These are phyloP conservation scores for Schizothorax lantsangensis DNA, from an alignment of 2,797 vertebrate genomes.

Conservation along the genomic window DNA sequence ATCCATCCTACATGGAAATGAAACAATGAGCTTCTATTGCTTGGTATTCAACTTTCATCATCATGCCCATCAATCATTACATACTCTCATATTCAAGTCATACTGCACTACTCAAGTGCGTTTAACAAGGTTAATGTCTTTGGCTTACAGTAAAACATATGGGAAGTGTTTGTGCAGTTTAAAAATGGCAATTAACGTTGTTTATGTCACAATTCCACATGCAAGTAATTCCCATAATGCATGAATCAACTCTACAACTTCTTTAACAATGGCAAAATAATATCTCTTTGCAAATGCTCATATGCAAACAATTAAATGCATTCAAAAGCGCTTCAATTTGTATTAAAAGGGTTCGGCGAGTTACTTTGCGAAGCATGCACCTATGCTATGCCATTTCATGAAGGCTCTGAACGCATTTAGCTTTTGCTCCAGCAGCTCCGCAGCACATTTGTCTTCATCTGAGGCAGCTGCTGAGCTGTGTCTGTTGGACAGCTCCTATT, in stretches of 20 bases:
- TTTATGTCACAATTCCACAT: slow-evolving; percentile 59
- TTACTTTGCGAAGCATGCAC: slow-evolving; percentile 57
- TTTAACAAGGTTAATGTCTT: slow-evolving; percentile 68
- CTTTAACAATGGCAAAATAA: slow-evolving; percentile 63
- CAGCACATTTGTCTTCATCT: slow-evolving; percentile 75
- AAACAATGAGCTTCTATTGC: slow-evolving; percentile 58
- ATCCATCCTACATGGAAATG: slow-evolving; percentile 50
- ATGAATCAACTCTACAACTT: slow-evolving; percentile 60
- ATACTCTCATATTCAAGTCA: not conserved
- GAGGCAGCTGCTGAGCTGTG: slow-evolving; percentile 68
- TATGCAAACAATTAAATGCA: slow-evolving; percentile 70
- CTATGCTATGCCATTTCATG: slow-evolving; percentile 59
- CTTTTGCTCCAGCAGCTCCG: slow-evolving; percentile 58
- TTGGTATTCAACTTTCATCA: slow-evolving; percentile 34
- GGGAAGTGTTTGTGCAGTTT: slow-evolving; percentile 64
- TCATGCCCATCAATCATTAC: slow-evolving; percentile 56
- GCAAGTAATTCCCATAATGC: slow-evolving; percentile 68
- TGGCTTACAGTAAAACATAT: slow-evolving; percentile 63
- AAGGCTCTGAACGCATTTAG: slow-evolving; percentile 56
- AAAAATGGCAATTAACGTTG: slow-evolving; percentile 66
- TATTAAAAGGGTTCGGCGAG: slow-evolving; percentile 57
- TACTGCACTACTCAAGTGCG: slow-evolving; percentile 9
- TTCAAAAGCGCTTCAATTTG: slow-evolving; percentile 56
- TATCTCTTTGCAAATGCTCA: slow-evolving; percentile 63
- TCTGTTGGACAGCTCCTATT: slow-evolving; percentile 65